These are phyloP conservation scores for Procambarus virginalis DNA, from an alignment of 1,140 invertebrate genomes.

Conservation along the genomic window DNA sequence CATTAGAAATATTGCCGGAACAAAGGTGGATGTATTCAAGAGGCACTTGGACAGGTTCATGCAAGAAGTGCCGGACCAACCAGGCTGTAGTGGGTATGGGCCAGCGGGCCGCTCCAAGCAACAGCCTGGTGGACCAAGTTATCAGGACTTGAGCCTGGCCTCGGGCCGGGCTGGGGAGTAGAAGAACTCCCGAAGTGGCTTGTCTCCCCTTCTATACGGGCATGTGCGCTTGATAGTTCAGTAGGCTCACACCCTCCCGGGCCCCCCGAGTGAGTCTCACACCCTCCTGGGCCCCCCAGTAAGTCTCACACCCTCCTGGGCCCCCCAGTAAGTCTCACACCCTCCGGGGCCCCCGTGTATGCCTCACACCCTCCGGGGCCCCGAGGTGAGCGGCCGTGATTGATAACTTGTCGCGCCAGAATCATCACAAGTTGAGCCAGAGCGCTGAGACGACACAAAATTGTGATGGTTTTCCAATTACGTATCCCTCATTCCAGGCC, in stretches of 20 bases:
- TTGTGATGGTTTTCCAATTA: constrained; percentile 29
- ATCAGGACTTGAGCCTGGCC: too few relatives aligned
- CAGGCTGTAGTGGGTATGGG: too few relatives aligned
- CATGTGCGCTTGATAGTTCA: too few relatives aligned
- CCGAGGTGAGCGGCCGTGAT: neutral
- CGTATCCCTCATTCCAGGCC: neutral
- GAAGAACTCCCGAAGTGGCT: too few relatives aligned
- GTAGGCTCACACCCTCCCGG: neutral
- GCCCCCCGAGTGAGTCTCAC: neutral
- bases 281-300: neutral
- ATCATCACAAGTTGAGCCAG: neutral
- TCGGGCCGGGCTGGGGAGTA: too few relatives aligned
- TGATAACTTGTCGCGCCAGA: constrained; percentile 1
- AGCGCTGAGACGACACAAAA: constrained; percentile 9
- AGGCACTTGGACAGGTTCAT: too few relatives aligned
- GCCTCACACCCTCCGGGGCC: neutral
- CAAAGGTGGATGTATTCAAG: too few relatives aligned
- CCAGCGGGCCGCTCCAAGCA: too few relatives aligned
- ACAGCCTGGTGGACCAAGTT: too few relatives aligned
- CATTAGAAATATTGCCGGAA: too few relatives aligned
- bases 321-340: neutral
- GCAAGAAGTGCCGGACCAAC: too few relatives aligned
- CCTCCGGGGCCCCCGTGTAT: neutral
- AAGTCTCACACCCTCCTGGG: neutral
- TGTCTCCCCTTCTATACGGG: too few relatives aligned